phyloP scores from a whole-genome alignment of 2,797 vertebrate species.

The Nyctalus aviator region DNA sequence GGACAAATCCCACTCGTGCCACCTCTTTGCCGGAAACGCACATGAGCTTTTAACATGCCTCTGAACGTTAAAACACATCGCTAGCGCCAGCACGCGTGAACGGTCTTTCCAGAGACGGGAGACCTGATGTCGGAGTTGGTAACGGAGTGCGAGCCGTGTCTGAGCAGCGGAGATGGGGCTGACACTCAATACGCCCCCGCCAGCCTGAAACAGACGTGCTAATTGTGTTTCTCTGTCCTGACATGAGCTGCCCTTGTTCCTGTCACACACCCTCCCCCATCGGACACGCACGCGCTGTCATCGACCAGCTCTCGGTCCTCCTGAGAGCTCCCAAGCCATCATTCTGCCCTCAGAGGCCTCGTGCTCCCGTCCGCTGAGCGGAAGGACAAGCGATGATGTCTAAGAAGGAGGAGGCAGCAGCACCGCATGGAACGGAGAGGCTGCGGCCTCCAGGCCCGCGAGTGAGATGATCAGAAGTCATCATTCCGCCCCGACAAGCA shows the following conservation, averaged over 20 bases:
- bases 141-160: neutral
- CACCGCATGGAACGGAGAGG: too few relatives aligned
- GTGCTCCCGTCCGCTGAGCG: neutral
- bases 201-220: constrained; percentile 49
- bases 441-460: too few relatives aligned
- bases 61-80: neutral
- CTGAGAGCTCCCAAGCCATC: constrained; percentile 10
- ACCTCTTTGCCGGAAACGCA: neutral
- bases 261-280: neutral
- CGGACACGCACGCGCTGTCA: neutral
- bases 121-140: neutral
- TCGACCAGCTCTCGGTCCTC: constrained; percentile 13
- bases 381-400: neutral
- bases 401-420: neutral
- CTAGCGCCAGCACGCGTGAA: neutral
- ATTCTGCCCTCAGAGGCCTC: neutral
- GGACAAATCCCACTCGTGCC: neutral
- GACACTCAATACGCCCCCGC: neutral
- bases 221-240: constrained; percentile 53
- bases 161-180: neutral
- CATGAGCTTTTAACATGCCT: neutral
- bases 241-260: constrained; percentile 4
- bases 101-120: neutral
- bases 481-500: too few relatives aligned
- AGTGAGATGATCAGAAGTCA: too few relatives aligned